phyloP scores from a whole-genome alignment of 2,888 invertebrate genomes.

The Allygus modestus region DNA sequence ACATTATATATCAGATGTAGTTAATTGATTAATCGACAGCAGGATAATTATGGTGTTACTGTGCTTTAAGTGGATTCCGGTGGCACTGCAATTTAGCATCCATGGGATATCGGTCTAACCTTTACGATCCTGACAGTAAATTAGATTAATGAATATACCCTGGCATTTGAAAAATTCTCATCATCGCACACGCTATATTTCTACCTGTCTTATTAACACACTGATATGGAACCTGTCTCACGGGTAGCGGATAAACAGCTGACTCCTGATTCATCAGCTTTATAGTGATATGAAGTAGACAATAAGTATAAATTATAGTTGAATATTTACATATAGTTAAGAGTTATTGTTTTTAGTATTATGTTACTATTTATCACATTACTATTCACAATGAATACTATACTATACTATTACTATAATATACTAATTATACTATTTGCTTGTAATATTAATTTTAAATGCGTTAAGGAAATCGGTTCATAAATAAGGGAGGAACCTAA shows the following conservation, averaged over 20 bases:
- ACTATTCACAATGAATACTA: too few relatives aligned
- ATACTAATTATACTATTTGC: too few relatives aligned
- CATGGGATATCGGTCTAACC: not conserved
- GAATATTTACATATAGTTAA: too few relatives aligned
- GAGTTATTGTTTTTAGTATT: too few relatives aligned
- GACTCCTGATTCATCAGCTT: not conserved
- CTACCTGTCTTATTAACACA: constrained; percentile 29
- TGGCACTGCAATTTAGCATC: not conserved
- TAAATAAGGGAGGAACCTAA: too few relatives aligned
- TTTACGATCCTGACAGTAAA: constrained; percentile 19
- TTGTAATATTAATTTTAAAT: too few relatives aligned
- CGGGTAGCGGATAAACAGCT: not conserved
- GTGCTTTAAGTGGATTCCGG: not conserved
- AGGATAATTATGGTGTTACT: not conserved
- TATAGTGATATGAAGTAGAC: not conserved
- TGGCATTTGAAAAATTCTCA: constrained; percentile 40
- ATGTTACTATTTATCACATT: too few relatives aligned
- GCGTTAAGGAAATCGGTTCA: too few relatives aligned
- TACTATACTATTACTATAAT: too few relatives aligned
- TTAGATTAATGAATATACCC: constrained; percentile 31
- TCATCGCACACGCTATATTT: constrained; percentile 22
- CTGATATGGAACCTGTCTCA: constrained; percentile 7
- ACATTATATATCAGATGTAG: too few relatives aligned
- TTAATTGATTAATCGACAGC: not conserved
- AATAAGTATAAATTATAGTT: not conserved